These are phyloP conservation scores for Dicerorhinus sumatrensis DNA, from an alignment of 2,113 vertebrate species.

Conservation along the genomic window DNA sequence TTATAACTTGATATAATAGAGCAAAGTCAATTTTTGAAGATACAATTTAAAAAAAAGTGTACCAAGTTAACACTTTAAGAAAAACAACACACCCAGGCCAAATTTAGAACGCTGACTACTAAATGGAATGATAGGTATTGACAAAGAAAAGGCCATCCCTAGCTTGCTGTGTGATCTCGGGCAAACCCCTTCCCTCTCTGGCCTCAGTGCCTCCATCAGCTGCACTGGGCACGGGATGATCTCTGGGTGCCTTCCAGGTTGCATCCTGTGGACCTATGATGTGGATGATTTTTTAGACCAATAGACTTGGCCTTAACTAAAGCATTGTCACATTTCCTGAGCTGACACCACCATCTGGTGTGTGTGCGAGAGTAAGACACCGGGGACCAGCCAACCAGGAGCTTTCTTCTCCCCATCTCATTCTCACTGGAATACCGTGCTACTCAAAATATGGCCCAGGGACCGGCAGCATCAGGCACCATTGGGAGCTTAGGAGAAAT, in stretches of 20 bases:
- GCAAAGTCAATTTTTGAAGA: not conserved
- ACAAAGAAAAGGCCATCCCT: not conserved
- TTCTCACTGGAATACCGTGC: not conserved
- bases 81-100: not conserved
- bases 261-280: not conserved
- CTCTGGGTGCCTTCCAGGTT: not conserved
- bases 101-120: not conserved
- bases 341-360: constrained; percentile 70
- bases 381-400: not conserved
- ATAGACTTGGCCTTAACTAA: not conserved
- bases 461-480: not conserved
- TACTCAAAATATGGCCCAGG: not conserved
- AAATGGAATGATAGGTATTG: not conserved
- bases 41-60: not conserved
- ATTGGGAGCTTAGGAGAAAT: not conserved
- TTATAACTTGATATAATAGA: not conserved
- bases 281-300: not conserved
- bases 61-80: not conserved
- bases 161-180: not conserved
- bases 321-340: not conserved
- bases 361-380: not conserved
- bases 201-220: not conserved
- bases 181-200: not conserved
- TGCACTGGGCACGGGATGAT: not conserved
- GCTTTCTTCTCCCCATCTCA: not conserved